phyloP scores from a whole-genome alignment of 2,113 vertebrate species.

The Larimichthys crocea region DNA sequence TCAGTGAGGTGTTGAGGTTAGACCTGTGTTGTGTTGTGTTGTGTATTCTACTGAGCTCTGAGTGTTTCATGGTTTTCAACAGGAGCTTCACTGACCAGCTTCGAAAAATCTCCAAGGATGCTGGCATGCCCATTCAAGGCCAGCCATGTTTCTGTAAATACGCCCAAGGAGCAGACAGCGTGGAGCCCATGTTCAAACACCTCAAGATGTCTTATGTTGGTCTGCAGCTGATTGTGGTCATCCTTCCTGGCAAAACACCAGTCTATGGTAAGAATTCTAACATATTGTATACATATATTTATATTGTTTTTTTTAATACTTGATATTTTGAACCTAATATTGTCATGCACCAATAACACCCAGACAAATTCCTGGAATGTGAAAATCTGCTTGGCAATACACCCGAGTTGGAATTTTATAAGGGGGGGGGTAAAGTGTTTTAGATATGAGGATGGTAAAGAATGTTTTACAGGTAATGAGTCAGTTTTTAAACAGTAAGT shows the following conservation, averaged over 20 bases:
- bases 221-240: constrained; percentile 98
- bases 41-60: background rate
- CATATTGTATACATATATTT: too few relatives aligned
- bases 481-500: background rate
- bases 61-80: background rate
- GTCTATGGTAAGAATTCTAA: constrained; percentile 90
- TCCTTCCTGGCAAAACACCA: constrained; percentile 96
- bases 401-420: too few relatives aligned
- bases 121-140: constrained; percentile 98
- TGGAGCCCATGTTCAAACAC: constrained; percentile 99
- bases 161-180: constrained; percentile 97
- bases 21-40: too few relatives aligned
- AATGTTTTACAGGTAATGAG: background rate
- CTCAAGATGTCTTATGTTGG: constrained; percentile 98
- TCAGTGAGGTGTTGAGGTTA: too few relatives aligned
- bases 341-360: too few relatives aligned
- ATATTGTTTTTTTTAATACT: too few relatives aligned
- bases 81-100: constrained; percentile 99
- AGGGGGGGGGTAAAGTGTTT: background rate
- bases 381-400: too few relatives aligned
- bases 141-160: constrained; percentile 99
- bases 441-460: background rate
- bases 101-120: constrained; percentile 98
- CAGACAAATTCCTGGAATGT: too few relatives aligned
- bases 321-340: too few relatives aligned